These are phyloP conservation scores for Polyommatus icarus DNA, from an alignment of 2,888 invertebrate genomes.

Conservation along the genomic window DNA sequence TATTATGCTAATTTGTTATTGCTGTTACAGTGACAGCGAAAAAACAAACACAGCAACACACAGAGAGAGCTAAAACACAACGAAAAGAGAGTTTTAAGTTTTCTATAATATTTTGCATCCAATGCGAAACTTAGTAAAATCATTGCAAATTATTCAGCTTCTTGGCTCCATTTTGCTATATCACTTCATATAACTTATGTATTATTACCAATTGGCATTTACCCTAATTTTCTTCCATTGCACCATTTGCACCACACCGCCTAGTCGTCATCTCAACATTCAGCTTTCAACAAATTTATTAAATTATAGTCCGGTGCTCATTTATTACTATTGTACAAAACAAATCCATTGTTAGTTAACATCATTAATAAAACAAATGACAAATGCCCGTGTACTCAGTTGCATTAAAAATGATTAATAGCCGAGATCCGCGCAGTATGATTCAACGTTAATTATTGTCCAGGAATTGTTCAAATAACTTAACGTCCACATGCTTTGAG, in stretches of 20 bases:
- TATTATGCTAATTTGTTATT: too few species aligned
- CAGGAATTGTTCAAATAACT: conserved; percentile 4
- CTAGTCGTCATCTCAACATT: not conserved
- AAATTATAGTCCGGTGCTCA: not conserved
- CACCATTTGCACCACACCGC: not conserved
- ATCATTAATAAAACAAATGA: conserved; percentile 29
- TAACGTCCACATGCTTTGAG: not conserved
- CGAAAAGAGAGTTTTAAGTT: not conserved
- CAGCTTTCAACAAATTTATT: not conserved
- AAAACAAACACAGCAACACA: too few species aligned
- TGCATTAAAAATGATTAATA: conserved; percentile 22
- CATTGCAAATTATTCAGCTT: too few species aligned
- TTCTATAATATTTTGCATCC: not conserved
- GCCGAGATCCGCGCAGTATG: not conserved
- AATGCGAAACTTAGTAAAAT: too few species aligned
- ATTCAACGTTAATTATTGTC: conserved; percentile 9
- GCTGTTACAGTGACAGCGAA: not conserved
- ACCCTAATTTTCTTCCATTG: too few species aligned
- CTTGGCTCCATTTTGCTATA: too few species aligned
- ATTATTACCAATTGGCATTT: too few species aligned
- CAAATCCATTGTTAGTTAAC: conserved; percentile 1
- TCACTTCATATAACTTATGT: too few species aligned
- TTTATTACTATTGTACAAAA: conserved; percentile 20
- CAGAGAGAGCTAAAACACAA: too few species aligned
- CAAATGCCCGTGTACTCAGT: conserved; percentile 23